These are phyloP conservation scores for Drosophila nasuta DNA, from an alignment of 1,140 invertebrate species.

Conservation along the genomic window DNA sequence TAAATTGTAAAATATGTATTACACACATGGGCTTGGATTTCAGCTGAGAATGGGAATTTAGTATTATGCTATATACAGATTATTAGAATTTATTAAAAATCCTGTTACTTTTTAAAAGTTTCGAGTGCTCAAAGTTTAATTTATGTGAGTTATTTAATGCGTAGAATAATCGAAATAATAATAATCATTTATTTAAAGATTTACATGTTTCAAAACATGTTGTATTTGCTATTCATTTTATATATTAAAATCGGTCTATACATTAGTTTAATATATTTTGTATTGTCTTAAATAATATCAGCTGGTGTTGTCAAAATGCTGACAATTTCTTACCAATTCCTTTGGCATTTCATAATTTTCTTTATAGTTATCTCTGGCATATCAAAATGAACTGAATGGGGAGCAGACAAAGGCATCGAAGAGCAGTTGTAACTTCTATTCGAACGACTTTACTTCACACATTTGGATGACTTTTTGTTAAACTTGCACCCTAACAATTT, in stretches of 20 bases:
- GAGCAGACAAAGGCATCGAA: conserved; percentile 5
- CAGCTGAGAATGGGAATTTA: no score
- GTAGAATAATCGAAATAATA: no score
- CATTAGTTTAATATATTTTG: background rate
- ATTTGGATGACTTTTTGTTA: conserved; percentile 49
- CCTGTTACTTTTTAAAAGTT: no score
- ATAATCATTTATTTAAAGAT: no score
- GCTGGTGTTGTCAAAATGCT: background rate
- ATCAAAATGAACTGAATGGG: conserved; percentile 15
- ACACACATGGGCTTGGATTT: no score
- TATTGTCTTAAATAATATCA: background rate
- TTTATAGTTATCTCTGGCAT: background rate
- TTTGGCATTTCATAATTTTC: background rate
- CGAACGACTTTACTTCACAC: conserved; percentile 53
- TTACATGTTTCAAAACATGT: background rate
- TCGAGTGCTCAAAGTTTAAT: no score
- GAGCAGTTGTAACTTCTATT: conserved; percentile 9
- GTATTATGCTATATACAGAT: no score
- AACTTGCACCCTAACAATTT: conserved; percentile 57
- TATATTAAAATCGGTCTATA: background rate
- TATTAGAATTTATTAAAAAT: no score
- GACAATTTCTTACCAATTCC: conserved; percentile 4
- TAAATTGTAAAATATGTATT: no score
- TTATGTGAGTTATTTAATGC: no score
- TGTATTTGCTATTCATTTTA: background rate